phyloP scores from a whole-genome alignment of 2,113 vertebrate species.

The Alouatta palliata region DNA sequence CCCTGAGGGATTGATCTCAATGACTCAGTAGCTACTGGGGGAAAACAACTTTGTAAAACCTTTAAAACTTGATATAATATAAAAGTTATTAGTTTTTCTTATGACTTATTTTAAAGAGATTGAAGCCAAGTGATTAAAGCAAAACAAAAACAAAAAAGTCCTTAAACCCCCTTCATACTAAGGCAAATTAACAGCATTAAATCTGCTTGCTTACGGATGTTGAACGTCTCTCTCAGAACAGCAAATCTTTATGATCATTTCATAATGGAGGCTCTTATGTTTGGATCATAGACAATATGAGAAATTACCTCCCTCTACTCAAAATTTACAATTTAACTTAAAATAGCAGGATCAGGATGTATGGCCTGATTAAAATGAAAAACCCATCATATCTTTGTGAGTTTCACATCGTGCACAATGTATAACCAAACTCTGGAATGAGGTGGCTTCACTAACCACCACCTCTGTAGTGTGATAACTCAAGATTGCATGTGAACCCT shows the following conservation, averaged over 20 bases:
- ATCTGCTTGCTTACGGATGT: not conserved
- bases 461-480: not conserved
- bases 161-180: constrained; percentile 1
- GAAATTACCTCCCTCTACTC: not conserved
- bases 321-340: not conserved
- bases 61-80: not conserved
- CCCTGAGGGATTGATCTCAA: not conserved
- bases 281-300: not conserved
- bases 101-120: not conserved
- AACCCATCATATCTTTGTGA: not conserved
- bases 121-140: not conserved
- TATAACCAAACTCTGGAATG: not conserved
- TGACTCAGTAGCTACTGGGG: not conserved
- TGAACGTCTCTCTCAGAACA: not conserved
- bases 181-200: constrained; percentile 1
- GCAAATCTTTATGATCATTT: not conserved
- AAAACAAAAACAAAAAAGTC: not conserved
- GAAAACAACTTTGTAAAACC: constrained; percentile 19
- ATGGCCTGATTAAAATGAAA: not conserved
- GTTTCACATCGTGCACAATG: not conserved
- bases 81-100: constrained; percentile 36
- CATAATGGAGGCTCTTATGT: not conserved
- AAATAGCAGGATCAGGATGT: not conserved
- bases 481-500: not conserved
- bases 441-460: not conserved